Evolutionary conservation across 2,113 vertebrate genomes (phyloP).

Genomic region (Rousettus leschenaultii): DNA sequence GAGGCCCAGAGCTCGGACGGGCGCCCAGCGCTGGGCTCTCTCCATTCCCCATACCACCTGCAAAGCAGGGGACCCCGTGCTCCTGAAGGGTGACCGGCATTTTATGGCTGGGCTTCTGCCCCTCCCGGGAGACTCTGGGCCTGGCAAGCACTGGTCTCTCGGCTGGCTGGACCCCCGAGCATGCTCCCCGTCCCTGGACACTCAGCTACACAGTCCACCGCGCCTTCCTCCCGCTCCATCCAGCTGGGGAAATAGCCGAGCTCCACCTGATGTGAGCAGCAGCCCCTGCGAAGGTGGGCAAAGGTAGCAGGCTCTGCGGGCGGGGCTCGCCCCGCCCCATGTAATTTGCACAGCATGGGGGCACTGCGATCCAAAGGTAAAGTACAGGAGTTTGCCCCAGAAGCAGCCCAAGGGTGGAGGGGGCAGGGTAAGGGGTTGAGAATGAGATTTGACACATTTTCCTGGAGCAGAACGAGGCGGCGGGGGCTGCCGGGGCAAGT

Average conservation of each 20-base stretch:
- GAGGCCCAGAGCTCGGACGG: not conserved
- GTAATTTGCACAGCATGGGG: conserved; percentile 52
- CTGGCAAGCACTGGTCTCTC: not conserved
- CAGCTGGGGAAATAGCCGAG: not conserved
- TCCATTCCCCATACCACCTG: not conserved
- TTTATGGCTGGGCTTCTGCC: not conserved
- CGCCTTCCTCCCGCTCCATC: not conserved
- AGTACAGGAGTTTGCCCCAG: not conserved
- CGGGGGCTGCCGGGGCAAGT: not conserved
- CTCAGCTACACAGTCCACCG: accelerated
- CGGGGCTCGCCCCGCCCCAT: not conserved
- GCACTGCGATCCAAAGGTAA: not conserved
- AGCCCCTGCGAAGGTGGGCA: not conserved
- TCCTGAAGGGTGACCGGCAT: not conserved
- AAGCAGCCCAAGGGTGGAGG: conserved; percentile 5
- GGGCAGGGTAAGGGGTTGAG: not conserved
- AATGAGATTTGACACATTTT: conserved; percentile 41
- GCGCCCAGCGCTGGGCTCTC: not conserved
- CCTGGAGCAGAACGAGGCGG: not conserved
- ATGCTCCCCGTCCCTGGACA: not conserved
- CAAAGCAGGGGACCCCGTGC: accelerated
- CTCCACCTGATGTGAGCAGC: not conserved
- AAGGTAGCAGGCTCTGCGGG: not conserved
- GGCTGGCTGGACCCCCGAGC: accelerated
- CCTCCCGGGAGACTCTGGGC: not conserved